A percentile compares a stretch with the other conserved stretches of the same genome.
phyloP scores from a whole-genome alignment of 2,113 vertebrate genomes.

The Gymnarchus niloticus region DNA sequence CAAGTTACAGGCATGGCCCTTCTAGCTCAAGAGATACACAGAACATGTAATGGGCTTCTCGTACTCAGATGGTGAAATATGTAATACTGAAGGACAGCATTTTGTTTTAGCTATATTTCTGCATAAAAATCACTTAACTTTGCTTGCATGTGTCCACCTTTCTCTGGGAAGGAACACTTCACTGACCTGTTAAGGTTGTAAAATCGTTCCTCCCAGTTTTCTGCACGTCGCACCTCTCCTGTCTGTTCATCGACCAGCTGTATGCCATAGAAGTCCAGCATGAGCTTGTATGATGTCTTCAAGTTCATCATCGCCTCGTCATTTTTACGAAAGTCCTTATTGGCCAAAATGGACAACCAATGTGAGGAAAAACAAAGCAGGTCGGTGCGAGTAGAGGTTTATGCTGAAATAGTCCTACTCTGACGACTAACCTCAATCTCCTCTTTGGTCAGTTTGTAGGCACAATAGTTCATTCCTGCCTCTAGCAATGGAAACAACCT shows the following conservation, averaged over 20 bases:
- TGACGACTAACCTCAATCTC: slow-evolving; percentile 72
- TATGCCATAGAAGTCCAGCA: slow-evolving; percentile 89
- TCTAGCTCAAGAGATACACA: not conserved
- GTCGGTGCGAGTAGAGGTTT: not conserved
- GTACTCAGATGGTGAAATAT: not conserved
- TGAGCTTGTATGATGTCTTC: slow-evolving; percentile 76
- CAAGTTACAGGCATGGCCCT: too few species aligned
- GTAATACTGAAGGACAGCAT: not conserved
- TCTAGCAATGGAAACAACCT: slow-evolving; percentile 91
- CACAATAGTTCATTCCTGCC: slow-evolving; percentile 71
- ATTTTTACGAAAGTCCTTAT: slow-evolving; percentile 63
- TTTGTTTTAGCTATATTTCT: not conserved
- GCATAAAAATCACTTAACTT: not conserved
- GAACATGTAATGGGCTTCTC: too few species aligned
- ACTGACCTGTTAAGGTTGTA: slow-evolving; percentile 75
- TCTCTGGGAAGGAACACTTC: not conserved
- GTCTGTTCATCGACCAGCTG: slow-evolving; percentile 48
- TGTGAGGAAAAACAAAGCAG: not conserved
- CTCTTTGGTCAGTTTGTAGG: slow-evolving; percentile 59
- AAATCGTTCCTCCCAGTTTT: slow-evolving; percentile 70
- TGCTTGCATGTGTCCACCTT: not conserved
- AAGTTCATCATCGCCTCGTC: slow-evolving; percentile 55
- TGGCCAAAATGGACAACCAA: slow-evolving; percentile 20
- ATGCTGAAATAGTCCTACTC: not conserved
- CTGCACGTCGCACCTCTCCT: slow-evolving; percentile 59